phyloP scores from a whole-genome alignment of 2,113 vertebrate genomes.

The Anas platyrhynchos region DNA sequence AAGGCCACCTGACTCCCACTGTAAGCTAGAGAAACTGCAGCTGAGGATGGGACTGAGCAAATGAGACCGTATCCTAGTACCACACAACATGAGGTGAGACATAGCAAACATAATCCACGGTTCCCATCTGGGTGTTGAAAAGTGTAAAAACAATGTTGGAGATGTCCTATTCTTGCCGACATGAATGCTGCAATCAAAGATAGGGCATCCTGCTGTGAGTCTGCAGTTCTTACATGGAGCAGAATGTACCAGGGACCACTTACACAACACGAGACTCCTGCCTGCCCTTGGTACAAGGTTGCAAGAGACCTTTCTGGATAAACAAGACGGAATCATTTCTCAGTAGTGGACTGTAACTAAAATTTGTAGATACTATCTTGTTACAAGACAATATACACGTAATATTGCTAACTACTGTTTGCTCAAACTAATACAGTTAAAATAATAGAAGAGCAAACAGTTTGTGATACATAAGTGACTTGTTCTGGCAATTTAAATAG shows the following conservation, averaged over 20 bases:
- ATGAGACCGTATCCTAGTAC: not conserved
- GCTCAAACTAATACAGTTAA: not conserved
- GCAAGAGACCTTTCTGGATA: not conserved
- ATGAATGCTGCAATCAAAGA: slow-evolving; percentile 38
- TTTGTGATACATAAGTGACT: not conserved
- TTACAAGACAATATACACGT: not conserved
- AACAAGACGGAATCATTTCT: not conserved
- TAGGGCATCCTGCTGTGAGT: slow-evolving; percentile 25
- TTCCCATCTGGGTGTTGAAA: slow-evolving; percentile 39
- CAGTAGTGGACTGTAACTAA: not conserved
- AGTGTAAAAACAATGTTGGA: slow-evolving; percentile 46
- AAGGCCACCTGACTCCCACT: fast-evolving
- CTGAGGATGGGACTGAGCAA: not conserved
- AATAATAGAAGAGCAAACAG: not conserved
- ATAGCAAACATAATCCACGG: not conserved
- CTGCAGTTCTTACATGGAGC: slow-evolving; percentile 4
- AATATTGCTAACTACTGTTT: not conserved
- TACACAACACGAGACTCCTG: slow-evolving; percentile 4
- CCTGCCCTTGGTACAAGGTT: slow-evolving; percentile 53
- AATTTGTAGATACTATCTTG: not conserved
- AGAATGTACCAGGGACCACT: slow-evolving; percentile 29
- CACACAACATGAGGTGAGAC: slow-evolving; percentile 5
- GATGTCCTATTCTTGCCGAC: slow-evolving; percentile 49
- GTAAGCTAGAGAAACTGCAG: not conserved
- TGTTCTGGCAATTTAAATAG: not conserved